phyloP scores from a whole-genome alignment of 35 echinoderm and acorn worm species.

The Amphiura filiformis region DNA sequence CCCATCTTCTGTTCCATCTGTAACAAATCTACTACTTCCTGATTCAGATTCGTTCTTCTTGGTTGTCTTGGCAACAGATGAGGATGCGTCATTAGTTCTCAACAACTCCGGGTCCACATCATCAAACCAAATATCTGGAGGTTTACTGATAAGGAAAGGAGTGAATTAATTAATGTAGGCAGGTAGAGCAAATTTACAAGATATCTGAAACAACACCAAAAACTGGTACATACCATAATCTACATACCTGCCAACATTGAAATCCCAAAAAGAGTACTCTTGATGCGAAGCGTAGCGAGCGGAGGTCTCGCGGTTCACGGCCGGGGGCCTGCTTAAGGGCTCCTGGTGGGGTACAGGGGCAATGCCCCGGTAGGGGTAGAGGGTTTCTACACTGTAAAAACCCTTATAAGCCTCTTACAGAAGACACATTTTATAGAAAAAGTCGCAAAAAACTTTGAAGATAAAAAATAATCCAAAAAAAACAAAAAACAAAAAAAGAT shows the following conservation, averaged over 20 bases:
- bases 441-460: too few species aligned
- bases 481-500: too few species aligned
- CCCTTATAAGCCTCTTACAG: too few species aligned
- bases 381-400: too few species aligned
- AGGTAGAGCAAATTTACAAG: not conserved
- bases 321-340: too few species aligned
- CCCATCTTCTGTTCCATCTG: not conserved
- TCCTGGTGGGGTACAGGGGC: too few species aligned
- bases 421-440: too few species aligned
- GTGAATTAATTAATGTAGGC: not conserved
- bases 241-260: not conserved
- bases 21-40: not conserved
- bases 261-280: not conserved
- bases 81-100: slow-evolving; percentile 17
- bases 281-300: too few species aligned
- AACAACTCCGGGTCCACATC: slow-evolving; percentile 67
- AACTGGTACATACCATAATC: not conserved
- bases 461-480: too few species aligned
- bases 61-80: not conserved
- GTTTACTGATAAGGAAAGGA: not conserved
- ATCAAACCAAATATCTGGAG: slow-evolving; percentile 77
- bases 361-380: too few species aligned
- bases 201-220: not conserved
- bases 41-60: slow-evolving; percentile 2
- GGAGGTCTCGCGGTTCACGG: too few species aligned